Evolutionary conservation across 2,888 invertebrate genomes (phyloP).

Genomic region (Tromatobia lineatoria): DNA sequence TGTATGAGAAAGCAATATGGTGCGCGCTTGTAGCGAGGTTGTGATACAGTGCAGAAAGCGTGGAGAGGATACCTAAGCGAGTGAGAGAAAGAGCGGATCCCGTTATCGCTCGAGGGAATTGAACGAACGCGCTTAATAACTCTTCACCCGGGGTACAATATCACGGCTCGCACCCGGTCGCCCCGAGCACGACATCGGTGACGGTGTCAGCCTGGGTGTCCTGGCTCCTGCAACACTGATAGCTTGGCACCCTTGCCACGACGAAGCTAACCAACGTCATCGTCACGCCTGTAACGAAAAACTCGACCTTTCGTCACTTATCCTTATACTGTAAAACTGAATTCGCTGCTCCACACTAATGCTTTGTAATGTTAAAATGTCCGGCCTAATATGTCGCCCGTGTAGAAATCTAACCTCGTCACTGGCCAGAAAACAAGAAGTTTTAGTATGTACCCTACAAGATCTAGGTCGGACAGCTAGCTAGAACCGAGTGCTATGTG

Average conservation of each 20-base stretch:
- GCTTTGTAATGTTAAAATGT: not conserved
- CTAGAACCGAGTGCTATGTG: too few species aligned
- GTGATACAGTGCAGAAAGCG: constrained; percentile 4
- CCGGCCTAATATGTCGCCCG: too few species aligned
- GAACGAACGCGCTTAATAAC: constrained; percentile 80
- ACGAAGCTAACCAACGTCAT: constrained; percentile 5
- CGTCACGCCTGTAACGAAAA: not conserved
- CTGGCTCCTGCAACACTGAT: not conserved
- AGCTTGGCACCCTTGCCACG: constrained; percentile 13
- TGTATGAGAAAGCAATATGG: constrained; percentile 28
- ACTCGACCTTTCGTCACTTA: not conserved
- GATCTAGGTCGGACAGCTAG: too few species aligned
- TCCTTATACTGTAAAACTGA: not conserved
- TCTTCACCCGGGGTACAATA: constrained; percentile 63
- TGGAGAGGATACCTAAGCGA: constrained; percentile 58
- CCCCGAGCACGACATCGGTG: constrained; percentile 24
- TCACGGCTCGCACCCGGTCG: constrained; percentile 37
- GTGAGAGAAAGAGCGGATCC: constrained; percentile 63
- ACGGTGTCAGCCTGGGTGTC: constrained; percentile 11
- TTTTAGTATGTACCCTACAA: too few species aligned
- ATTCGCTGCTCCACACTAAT: not conserved
- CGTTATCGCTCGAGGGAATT: constrained; percentile 78
- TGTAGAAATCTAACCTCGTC: too few species aligned
- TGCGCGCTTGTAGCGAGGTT: constrained; percentile 46
- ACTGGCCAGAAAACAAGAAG: too few species aligned